Conservation (phyloP, 1,140 invertebrate genomes). For the Centruroides sculpturatus region DNA sequence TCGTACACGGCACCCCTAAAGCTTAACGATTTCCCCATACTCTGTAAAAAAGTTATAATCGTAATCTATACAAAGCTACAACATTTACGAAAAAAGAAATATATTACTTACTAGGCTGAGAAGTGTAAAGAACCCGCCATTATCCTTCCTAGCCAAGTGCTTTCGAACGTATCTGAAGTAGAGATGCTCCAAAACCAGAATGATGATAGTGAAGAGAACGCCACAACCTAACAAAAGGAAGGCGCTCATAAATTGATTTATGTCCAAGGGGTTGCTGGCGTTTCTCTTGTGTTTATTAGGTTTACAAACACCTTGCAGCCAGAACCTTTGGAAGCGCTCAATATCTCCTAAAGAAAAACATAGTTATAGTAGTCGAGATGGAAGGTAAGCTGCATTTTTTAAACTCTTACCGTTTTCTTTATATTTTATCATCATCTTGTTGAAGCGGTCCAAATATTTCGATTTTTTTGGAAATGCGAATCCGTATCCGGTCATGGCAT, state of each 20-base stretch:
- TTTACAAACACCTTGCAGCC: slow-evolving; percentile 95
- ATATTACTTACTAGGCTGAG: slow-evolving; percentile 52
- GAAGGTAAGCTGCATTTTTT: not conserved
- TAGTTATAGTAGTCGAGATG: not conserved
- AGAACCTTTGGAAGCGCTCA: slow-evolving; percentile 83
- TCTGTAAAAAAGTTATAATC: slow-evolving; percentile 27
- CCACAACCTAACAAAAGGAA: slow-evolving; percentile 90
- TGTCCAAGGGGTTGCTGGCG: slow-evolving; percentile 64
- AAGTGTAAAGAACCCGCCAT: slow-evolving; percentile 73
- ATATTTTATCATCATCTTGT: slow-evolving; percentile 84
- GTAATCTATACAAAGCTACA: not conserved
- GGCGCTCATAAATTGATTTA: slow-evolving; percentile 94
- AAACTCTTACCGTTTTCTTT: slow-evolving; percentile 66
- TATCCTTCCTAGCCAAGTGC: slow-evolving; percentile 72
- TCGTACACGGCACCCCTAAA: slow-evolving; percentile 79
- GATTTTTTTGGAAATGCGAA: slow-evolving; percentile 92
- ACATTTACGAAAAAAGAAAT: not conserved
- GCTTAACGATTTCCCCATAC: slow-evolving; percentile 65
- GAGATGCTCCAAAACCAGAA: slow-evolving; percentile 75
- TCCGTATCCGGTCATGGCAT: slow-evolving; percentile 79
- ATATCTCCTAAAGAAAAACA: slow-evolving; percentile 51
- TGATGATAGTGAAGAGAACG: slow-evolving; percentile 67
- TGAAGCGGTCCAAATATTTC: slow-evolving; percentile 88
- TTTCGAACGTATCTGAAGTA: slow-evolving; percentile 81
- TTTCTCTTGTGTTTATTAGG: slow-evolving; percentile 70